Base-by-base conservation (phyloP, 2,888 invertebrate genomes). In the Calliphora vomitoria region DNA sequence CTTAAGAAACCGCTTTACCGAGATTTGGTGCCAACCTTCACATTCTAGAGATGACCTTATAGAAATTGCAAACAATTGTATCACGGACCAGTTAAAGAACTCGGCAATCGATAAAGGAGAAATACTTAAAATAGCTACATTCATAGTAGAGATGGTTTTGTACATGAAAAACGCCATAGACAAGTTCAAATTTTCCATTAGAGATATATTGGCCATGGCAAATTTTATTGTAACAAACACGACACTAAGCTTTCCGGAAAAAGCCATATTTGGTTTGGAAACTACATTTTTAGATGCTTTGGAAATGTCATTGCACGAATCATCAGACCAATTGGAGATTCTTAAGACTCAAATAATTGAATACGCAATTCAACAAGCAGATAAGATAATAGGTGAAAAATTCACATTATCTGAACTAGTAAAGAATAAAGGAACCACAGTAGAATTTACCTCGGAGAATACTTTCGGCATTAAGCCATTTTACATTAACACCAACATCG, bases 1-100 rank as follows among this genome's bases (percentile, higher is more conserved):
- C 0, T 94, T 99, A 72, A 95, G 99, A 74, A 99, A 99, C 94
- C 96, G 99, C 69, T 98, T 99, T 91, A 99, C 99, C 0, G 99
- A 99, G 94, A 98, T 99, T 92, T 99, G 99, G 99, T 99, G 99
- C 91, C 97, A 97, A 81, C 95, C 96, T 72, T 96, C 96, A 11
- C 95, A 95, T 18, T 95, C 96, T 35, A 94, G 95, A 76, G 94
- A 95, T 15, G 99, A 99, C 93, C 94, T 98, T 58, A 94, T 96
- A 15, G 94, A 95, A 78, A 98, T 99, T 83, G 95, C 98, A 41
- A 96, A 96, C 91, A 97, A 97, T 91, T 98, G 98, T 92, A 86
- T 84, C 1, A 62, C 20, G 3, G 83, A 88, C 20, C 60, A 88
- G 6, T 50, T 66, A 85, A 94, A 95, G 76, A 94, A 94, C 0